These are phyloP conservation scores for Diplosoma virens DNA, from an alignment of 23 tunicate genomes.

Conservation along the genomic window DNA sequence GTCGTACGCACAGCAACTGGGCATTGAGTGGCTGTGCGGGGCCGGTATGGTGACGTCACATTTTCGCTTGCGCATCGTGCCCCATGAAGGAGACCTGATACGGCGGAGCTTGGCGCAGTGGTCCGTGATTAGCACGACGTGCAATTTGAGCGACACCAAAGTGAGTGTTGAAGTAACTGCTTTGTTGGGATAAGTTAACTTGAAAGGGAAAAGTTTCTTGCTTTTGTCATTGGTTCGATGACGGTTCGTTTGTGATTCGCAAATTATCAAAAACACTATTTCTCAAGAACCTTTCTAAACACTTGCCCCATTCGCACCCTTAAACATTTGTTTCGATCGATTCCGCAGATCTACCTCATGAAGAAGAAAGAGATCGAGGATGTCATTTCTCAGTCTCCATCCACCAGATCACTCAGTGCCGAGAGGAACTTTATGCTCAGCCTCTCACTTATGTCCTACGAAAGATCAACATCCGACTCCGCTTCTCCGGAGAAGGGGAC, in stretches of 20 bases:
- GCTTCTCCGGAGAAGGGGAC: not conserved
- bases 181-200: no score
- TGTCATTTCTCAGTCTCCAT: conserved; percentile 32
- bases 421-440: conserved; percentile 82
- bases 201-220: no score
- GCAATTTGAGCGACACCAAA: conserved; percentile 68
- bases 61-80: conserved; percentile 57
- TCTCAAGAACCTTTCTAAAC: no score
- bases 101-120: conserved; percentile 63
- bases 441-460: conserved; percentile 75
- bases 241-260: no score
- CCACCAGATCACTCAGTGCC: conserved; percentile 28
- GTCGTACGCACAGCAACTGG: conserved; percentile 85
- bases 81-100: conserved; percentile 59
- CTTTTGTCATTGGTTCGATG: no score
- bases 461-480: conserved; percentile 8
- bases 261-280: no score
- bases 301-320: no score
- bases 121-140: conserved; percentile 58
- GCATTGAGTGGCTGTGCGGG: conserved; percentile 82
- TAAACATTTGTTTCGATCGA: no score
- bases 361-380: conserved; percentile 29
- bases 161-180: conserved; percentile 21
- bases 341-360: conserved; percentile 47
- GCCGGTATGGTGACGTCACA: conserved; percentile 61